Evolutionary conservation across 2,888 invertebrate genomes (phyloP).

Genomic region (Ashinkailepas kermadecensis): DNA sequence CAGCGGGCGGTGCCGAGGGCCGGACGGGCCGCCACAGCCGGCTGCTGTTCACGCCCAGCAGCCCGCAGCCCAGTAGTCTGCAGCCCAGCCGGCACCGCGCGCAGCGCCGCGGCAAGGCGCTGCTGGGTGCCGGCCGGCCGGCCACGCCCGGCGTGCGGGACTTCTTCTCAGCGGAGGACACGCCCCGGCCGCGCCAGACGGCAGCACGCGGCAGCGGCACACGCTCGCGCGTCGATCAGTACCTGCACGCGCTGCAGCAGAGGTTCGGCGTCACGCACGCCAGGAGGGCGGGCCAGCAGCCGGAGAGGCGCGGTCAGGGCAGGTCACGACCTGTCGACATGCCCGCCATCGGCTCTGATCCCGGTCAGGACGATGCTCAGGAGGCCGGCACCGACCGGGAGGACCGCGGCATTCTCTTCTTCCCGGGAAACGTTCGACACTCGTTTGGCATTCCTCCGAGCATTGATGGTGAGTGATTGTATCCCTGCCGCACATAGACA

Average conservation of each 20-base stretch:
- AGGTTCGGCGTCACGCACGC: neutral
- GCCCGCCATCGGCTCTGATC: neutral
- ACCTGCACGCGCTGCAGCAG: neutral
- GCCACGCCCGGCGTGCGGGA: neutral
- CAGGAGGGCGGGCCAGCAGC: neutral
- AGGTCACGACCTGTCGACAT: neutral
- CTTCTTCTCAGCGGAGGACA: neutral
- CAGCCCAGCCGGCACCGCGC: neutral
- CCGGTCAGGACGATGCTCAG: neutral
- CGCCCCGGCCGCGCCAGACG: neutral
- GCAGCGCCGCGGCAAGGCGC: neutral
- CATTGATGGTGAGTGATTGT: neutral
- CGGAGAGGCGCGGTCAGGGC: neutral
- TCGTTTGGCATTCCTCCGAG: neutral
- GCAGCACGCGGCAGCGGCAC: neutral
- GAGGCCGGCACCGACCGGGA: neutral
- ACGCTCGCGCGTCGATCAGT: neutral
- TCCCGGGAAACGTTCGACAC: neutral
- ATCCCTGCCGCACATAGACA: too few relatives aligned
- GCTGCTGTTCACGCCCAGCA: neutral
- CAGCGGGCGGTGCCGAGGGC: neutral
- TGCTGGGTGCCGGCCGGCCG: neutral
- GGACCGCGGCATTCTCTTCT: constrained; percentile 12
- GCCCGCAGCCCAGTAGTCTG: too few relatives aligned
- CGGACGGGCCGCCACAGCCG: neutral